These are phyloP conservation scores for Pristionchus japonicus DNA, from an alignment of 2,888 invertebrate genomes.

Conservation along the genomic window DNA sequence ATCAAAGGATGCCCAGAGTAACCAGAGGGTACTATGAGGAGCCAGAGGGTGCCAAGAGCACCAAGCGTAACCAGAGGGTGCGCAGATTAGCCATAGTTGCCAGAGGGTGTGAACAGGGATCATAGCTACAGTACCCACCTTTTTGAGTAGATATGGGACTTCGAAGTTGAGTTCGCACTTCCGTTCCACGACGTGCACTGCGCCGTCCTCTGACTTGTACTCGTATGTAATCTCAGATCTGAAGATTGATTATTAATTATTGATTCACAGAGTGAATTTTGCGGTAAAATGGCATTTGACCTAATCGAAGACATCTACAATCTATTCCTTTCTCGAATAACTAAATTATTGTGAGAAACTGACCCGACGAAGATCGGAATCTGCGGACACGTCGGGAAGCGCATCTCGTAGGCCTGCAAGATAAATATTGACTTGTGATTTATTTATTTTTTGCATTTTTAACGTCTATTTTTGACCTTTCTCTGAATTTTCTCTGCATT, in stretches of 20 bases:
- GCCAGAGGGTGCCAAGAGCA: no score
- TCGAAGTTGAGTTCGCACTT: slow-evolving; percentile 92
- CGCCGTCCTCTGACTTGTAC: slow-evolving; percentile 85
- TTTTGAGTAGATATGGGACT: slow-evolving; percentile 93
- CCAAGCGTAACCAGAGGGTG: no score
- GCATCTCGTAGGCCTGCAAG: slow-evolving; percentile 89
- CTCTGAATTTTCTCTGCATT: no score
- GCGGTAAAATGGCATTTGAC: no score
- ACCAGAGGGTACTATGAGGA: no score
- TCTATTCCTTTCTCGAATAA: no score
- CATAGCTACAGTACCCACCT: slow-evolving; percentile 81
- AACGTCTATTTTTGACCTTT: no score
- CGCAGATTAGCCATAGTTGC: no score
- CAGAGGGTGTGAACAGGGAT: no score
- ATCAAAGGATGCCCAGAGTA: no score
- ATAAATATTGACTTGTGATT: background rate
- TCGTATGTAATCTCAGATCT: slow-evolving; percentile 82
- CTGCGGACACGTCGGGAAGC: slow-evolving; percentile 93
- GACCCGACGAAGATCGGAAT: slow-evolving; percentile 94
- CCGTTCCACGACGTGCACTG: slow-evolving; percentile 86
- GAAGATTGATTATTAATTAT: background rate
- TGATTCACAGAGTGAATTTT: no score
- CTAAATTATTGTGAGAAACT: slow-evolving; percentile 52
- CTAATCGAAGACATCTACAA: no score
- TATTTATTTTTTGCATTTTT: background rate